Conservation (phyloP, 1,140 invertebrate genomes). For the Phenacoccus solenopsis region DNA sequence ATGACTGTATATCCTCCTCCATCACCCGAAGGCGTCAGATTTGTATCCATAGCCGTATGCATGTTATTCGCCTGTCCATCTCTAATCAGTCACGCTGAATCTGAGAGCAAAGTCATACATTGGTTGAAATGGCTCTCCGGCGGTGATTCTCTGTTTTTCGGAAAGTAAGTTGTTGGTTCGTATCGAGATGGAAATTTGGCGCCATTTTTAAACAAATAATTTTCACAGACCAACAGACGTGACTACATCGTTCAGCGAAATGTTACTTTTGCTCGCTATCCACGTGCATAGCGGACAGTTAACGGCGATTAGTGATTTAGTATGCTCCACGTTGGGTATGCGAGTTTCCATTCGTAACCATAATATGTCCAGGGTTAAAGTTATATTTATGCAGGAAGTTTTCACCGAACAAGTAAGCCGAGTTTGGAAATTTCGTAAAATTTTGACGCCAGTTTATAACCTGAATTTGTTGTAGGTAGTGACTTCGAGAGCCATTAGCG, state of each 20-base stretch:
- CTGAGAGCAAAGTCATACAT: constrained; percentile 80
- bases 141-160: constrained; percentile 22
- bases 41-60: constrained; percentile 84
- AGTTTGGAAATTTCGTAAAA: neutral
- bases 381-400: constrained; percentile 92
- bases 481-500: constrained; percentile 86
- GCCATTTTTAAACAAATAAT: neutral
- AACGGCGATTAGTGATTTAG: constrained; percentile 79
- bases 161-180: constrained; percentile 20
- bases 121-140: constrained; percentile 77
- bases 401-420: constrained; percentile 79
- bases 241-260: constrained; percentile 84
- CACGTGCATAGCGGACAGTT: constrained; percentile 93
- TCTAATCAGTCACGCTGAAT: constrained; percentile 56
- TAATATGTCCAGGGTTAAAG: constrained; percentile 79
- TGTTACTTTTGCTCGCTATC: constrained; percentile 89
- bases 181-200: neutral
- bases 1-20: constrained; percentile 82
- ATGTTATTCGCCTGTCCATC: constrained; percentile 91
- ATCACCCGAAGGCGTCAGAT: constrained; percentile 76
- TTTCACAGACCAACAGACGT: constrained; percentile 51
- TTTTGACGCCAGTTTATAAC: neutral
- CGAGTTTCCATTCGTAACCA: constrained; percentile 84
- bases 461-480: constrained; percentile 59
- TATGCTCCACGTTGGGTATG: constrained; percentile 89